A percentile compares a stretch with the other conserved stretches of the same genome.
Evolutionary conservation across 2,113 vertebrate species (phyloP).

Genomic region (Pituophis catenifer): DNA sequence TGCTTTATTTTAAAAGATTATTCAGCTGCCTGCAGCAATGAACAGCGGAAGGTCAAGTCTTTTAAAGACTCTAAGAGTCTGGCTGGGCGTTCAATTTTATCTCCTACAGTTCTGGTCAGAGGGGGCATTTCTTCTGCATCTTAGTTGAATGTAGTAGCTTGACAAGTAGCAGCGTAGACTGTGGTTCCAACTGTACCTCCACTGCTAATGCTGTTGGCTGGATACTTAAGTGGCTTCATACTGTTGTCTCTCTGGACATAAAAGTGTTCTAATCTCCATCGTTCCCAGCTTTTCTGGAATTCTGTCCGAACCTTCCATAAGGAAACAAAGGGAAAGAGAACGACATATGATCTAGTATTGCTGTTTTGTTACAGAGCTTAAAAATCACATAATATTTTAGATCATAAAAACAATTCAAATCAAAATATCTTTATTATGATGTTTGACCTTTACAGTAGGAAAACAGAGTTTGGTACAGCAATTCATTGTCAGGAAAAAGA

Average conservation of each 20-base stretch:
- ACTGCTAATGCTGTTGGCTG: conserved; percentile 73
- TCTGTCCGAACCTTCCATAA: conserved; percentile 75
- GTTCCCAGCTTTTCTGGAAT: conserved; percentile 78
- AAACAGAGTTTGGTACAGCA: background rate
- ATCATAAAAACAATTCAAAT: conserved; percentile 46
- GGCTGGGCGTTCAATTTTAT: conserved; percentile 40
- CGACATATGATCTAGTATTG: conserved; percentile 29
- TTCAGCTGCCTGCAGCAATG: conserved; percentile 57
- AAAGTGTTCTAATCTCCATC: conserved; percentile 73
- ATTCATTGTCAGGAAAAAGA: background rate
- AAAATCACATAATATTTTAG: conserved; percentile 28
- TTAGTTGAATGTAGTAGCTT: conserved; percentile 70
- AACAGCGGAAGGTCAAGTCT: conserved; percentile 48
- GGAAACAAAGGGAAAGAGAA: conserved; percentile 37
- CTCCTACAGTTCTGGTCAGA: conserved; percentile 37
- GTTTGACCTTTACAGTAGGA: background rate
- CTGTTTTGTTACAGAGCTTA: conserved; percentile 46
- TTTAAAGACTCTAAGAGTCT: conserved; percentile 40
- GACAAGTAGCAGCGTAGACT: conserved; percentile 67
- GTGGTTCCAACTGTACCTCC: conserved; percentile 71
- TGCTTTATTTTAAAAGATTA: conserved; percentile 59
- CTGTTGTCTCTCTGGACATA: conserved; percentile 73
- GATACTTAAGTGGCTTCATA: conserved; percentile 77
- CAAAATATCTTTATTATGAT: background rate
- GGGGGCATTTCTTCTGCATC: conserved; percentile 22